These are phyloP conservation scores for human DNA, from an alignment of 2,113 vertebrate species.

Conservation along the genomic window GRCh38 chr12:62732501-62733000, in stretches of 20 bases:
- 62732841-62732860: conserved; percentile 39
- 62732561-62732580: background rate
- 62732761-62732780: no score
- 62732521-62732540: background rate
- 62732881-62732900: background rate
- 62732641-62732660: no score
- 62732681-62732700: no score
- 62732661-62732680: no score
- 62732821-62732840: conserved; percentile 21
- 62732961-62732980: background rate
- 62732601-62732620: no score
- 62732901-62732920: background rate
- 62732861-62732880: background rate
- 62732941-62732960: background rate
- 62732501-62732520: background rate
- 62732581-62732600: no score
- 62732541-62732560: background rate
- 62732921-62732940: background rate
- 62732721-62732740: no score
- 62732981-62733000: background rate
- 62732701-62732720: no score
- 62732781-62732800: background rate
- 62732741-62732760: no score
- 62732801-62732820: background rate
- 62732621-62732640: no score